Percentiles rank a stretch among this genome's conserved stretches.
phyloP scores from a whole-genome alignment of 1,140 invertebrate genomes.

The Calephelis nemesis region DNA sequence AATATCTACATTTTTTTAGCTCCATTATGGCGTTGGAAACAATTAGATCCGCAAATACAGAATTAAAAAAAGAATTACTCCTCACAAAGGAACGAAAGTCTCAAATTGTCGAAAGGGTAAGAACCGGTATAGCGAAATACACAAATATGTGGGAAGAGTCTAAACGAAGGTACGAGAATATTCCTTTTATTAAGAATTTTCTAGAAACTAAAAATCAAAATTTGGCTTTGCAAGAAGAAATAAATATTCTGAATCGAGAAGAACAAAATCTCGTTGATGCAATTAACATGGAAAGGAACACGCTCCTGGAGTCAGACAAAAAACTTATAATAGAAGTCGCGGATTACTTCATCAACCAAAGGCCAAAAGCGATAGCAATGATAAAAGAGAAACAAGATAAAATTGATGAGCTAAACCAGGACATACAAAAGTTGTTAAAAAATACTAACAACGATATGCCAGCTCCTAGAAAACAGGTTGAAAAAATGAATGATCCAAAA shows the following conservation, averaged over 20 bases:
- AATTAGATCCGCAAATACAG: slow-evolving; percentile 53
- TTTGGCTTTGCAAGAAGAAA: slow-evolving; percentile 35
- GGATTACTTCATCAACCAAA: slow-evolving; percentile 43
- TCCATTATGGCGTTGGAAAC: slow-evolving; percentile 43
- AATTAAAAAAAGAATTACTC: slow-evolving; percentile 56
- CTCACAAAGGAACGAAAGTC: slow-evolving; percentile 44
- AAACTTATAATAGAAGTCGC: slow-evolving; percentile 49
- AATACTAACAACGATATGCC: neutral
- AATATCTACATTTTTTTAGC: slow-evolving; percentile 35
- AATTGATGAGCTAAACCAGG: slow-evolving; percentile 36
- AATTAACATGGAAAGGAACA: slow-evolving; percentile 39
- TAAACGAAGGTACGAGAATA: slow-evolving; percentile 55
- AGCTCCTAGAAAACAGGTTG: slow-evolving; percentile 22
- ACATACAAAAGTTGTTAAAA: slow-evolving; percentile 35
- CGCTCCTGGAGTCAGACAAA: slow-evolving; percentile 35
- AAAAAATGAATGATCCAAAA: neutral
- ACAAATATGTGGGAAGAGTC: slow-evolving; percentile 51
- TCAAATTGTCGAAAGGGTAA: slow-evolving; percentile 41
- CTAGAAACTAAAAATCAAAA: slow-evolving; percentile 36
- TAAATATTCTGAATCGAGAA: slow-evolving; percentile 40
- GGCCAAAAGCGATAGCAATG: slow-evolving; percentile 35
- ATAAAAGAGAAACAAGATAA: slow-evolving; percentile 38
- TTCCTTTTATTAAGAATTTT: slow-evolving; percentile 50
- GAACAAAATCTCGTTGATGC: slow-evolving; percentile 30
- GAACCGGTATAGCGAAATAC: slow-evolving; percentile 52